These are phyloP conservation scores for Falcaria lacertinaria DNA, from an alignment of 2,888 invertebrate genomes.

Conservation along the genomic window DNA sequence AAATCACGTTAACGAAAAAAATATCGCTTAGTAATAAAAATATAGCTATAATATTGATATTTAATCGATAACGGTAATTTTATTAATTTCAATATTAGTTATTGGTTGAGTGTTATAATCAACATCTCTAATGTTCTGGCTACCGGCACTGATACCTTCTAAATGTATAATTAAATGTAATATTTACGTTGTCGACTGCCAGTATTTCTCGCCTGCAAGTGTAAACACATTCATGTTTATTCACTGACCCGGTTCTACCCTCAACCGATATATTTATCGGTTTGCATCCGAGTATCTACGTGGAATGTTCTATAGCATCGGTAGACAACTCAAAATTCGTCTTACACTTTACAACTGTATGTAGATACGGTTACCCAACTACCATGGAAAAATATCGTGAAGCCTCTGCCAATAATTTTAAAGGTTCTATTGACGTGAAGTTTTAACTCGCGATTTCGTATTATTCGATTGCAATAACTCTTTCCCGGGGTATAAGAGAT, in stretches of 20 bases:
- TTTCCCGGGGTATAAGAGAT: too few species aligned
- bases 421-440: conserved; percentile 2
- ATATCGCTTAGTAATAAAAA: too few species aligned
- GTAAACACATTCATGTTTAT: conserved; percentile 41
- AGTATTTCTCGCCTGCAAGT: conserved; percentile 19
- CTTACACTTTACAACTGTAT: conserved; percentile 62
- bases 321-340: conserved; percentile 48
- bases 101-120: too few species aligned
- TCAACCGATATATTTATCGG: conserved; percentile 64
- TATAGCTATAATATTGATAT: too few species aligned
- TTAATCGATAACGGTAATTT: too few species aligned
- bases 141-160: too few species aligned
- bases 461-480: too few species aligned
- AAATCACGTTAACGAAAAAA: too few species aligned
- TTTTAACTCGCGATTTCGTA: neutral
- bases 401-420: neutral
- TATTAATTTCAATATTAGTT: too few species aligned
- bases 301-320: conserved; percentile 46
- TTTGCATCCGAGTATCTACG: conserved; percentile 56
- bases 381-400: conserved; percentile 15
- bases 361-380: conserved; percentile 34
- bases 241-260: conserved; percentile 41
- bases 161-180: too few species aligned
- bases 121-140: too few species aligned
- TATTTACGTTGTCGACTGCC: neutral